phyloP scores from a whole-genome alignment of 2,797 vertebrate genomes.

The Pyrocephalus nanus region DNA sequence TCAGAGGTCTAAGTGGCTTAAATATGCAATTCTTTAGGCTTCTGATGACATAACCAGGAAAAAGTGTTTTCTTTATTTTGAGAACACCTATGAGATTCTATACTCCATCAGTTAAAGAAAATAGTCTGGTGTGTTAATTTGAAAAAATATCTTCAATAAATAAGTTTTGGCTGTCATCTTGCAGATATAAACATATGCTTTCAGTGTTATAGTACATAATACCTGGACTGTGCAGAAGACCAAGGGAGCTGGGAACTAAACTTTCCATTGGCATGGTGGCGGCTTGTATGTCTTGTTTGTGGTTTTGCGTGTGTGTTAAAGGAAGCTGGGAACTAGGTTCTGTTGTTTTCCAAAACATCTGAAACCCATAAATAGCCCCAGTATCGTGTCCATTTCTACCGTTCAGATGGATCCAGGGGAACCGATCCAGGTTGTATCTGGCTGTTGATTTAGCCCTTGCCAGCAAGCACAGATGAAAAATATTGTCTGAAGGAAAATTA shows the following conservation, averaged over 20 bases:
- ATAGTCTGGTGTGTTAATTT: background rate
- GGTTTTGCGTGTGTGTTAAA: background rate
- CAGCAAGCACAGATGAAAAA: background rate
- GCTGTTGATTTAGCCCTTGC: background rate
- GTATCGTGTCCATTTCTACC: fast-evolving
- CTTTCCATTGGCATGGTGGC: background rate
- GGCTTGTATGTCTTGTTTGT: too few species aligned
- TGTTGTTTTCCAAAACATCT: background rate
- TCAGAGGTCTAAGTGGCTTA: background rate
- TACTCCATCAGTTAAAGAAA: background rate
- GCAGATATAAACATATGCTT: background rate
- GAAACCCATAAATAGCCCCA: background rate
- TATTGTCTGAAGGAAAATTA: background rate
- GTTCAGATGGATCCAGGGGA: background rate
- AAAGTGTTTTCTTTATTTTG: background rate
- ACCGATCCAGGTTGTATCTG: background rate
- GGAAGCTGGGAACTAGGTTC: background rate
- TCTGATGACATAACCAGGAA: background rate
- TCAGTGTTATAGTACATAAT: background rate
- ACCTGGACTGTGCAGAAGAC: background rate
- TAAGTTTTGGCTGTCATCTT: background rate
- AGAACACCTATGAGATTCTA: background rate
- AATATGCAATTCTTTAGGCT: background rate
- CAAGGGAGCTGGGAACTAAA: background rate
- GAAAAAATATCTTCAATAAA: background rate